Percentiles rank a stretch among this genome's conserved stretches.
Conservation (phyloP, 2,113 vertebrate species). For the Austrofundulus limnaeus region DNA sequence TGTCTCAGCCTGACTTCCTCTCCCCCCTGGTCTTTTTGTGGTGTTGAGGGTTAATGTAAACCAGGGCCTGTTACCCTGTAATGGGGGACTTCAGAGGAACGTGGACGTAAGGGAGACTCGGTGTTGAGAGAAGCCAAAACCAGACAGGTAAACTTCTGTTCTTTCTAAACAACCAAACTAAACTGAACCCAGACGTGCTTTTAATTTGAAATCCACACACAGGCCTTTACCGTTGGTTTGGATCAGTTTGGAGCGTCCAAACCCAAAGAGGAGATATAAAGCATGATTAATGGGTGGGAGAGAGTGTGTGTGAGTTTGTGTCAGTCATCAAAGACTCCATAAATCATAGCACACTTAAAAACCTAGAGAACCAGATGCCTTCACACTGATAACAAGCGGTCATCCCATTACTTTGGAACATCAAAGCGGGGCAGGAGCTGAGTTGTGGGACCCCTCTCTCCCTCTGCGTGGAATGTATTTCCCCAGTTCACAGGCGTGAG, state of each 20-base stretch:
- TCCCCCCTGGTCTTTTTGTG: constrained; percentile 50
- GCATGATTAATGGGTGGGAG: constrained; percentile 59
- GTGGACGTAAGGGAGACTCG: constrained; percentile 32
- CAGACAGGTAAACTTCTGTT: constrained; percentile 35
- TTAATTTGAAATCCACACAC: constrained; percentile 40
- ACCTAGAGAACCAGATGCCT: constrained; percentile 65
- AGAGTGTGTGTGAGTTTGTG: constrained; percentile 48
- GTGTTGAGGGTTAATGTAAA: constrained; percentile 75
- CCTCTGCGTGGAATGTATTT: constrained; percentile 61
- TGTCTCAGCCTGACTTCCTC: constrained; percentile 44
- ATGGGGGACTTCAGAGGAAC: constrained; percentile 54
- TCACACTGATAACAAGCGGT: constrained; percentile 71
- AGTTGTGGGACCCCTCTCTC: constrained; percentile 28
- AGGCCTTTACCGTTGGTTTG: constrained; percentile 47
- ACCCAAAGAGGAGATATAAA: constrained; percentile 37
- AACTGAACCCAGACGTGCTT: not conserved
- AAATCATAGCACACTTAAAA: constrained; percentile 68
- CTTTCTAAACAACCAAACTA: constrained; percentile 18
- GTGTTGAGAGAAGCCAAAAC: constrained; percentile 30
- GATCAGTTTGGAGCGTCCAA: constrained; percentile 24
- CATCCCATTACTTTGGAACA: constrained; percentile 62
- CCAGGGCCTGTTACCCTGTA: constrained; percentile 67
- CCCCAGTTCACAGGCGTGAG: constrained; percentile 62
- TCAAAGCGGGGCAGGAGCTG: constrained; percentile 53
- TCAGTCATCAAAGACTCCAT: constrained; percentile 66